A percentile compares a stretch with the other conserved stretches of the same genome.
Conservation (phyloP, 2,113 vertebrate genomes). For the Haemorhous mexicanus region DNA sequence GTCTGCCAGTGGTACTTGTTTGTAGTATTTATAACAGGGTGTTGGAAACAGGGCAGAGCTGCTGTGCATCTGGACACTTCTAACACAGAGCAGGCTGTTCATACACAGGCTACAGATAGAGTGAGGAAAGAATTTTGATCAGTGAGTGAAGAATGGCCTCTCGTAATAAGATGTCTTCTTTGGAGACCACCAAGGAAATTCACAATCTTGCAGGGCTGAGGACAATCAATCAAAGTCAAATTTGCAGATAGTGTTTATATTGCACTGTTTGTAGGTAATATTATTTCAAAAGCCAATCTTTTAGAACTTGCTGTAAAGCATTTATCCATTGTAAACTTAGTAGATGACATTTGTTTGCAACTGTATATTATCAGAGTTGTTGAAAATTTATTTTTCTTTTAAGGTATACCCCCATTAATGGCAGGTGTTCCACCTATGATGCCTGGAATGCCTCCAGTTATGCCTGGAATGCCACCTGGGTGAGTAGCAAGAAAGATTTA, state of each 20-base stretch:
- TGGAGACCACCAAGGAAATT: background rate
- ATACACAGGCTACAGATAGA: background rate
- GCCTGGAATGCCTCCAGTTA: conserved; percentile 88
- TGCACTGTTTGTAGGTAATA: background rate
- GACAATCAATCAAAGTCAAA: background rate
- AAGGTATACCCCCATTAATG: conserved; percentile 96
- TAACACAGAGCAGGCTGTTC: background rate
- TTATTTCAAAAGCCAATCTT: background rate
- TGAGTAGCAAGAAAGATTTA: conserved; percentile 64
- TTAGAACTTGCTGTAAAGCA: background rate
- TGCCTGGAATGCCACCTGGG: conserved; percentile 91
- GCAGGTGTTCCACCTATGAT: conserved; percentile 91
- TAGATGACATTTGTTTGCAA: background rate
- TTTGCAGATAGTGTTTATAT: background rate
- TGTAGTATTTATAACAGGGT: background rate
- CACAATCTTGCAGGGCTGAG: background rate
- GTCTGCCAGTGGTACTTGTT: background rate
- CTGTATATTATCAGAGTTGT: background rate
- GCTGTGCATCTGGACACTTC: background rate
- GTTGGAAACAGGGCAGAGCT: background rate
- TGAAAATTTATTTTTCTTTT: background rate
- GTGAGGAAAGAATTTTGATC: background rate
- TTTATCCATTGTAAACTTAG: background rate
- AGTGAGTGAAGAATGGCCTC: background rate
- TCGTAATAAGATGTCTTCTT: background rate